Percentiles rank a stretch among this genome's conserved stretches.
These are phyloP conservation scores for Rhogogaster chlorosoma DNA, from an alignment of 2,888 invertebrate species.

Conservation along the genomic window DNA sequence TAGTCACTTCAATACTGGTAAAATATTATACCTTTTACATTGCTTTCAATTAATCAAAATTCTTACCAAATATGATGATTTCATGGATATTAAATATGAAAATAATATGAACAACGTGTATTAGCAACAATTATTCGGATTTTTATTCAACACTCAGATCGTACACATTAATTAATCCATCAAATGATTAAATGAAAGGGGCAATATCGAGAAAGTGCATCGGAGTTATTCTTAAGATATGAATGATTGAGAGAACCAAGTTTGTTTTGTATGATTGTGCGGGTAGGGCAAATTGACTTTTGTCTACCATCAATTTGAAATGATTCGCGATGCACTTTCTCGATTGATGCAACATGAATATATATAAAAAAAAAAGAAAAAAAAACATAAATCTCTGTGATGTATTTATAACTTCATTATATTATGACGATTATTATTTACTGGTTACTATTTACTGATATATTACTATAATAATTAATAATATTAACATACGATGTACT, in stretches of 20 bases:
- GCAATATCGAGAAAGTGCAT: slow-evolving; percentile 43
- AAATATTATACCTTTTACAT: slow-evolving; percentile 26
- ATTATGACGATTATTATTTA: slow-evolving; percentile 59
- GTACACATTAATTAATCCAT: slow-evolving; percentile 19
- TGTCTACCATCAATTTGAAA: not conserved
- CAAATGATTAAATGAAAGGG: slow-evolving; percentile 36
- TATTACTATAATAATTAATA: slow-evolving; percentile 58
- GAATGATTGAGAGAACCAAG: not conserved
- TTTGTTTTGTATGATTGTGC: not conserved
- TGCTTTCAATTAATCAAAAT: slow-evolving; percentile 43
- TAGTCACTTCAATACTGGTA: slow-evolving; percentile 30
- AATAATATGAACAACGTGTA: slow-evolving; percentile 29
- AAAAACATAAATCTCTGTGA: slow-evolving; percentile 70
- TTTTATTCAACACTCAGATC: slow-evolving; percentile 30
- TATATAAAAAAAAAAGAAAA: slow-evolving; percentile 47
- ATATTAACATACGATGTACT: slow-evolving; percentile 54
- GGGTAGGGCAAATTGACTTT: slow-evolving; percentile 9
- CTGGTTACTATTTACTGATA: slow-evolving; percentile 57
- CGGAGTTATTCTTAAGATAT: slow-evolving; percentile 1
- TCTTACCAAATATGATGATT: slow-evolving; percentile 40
- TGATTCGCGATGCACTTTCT: slow-evolving; percentile 34
- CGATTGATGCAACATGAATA: slow-evolving; percentile 43
- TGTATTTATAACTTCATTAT: slow-evolving; percentile 69
- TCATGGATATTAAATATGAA: slow-evolving; percentile 25
- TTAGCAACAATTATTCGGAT: slow-evolving; percentile 18